phyloP scores from a whole-genome alignment of 2,113 vertebrate genomes.

The Addax nasomaculatus region DNA sequence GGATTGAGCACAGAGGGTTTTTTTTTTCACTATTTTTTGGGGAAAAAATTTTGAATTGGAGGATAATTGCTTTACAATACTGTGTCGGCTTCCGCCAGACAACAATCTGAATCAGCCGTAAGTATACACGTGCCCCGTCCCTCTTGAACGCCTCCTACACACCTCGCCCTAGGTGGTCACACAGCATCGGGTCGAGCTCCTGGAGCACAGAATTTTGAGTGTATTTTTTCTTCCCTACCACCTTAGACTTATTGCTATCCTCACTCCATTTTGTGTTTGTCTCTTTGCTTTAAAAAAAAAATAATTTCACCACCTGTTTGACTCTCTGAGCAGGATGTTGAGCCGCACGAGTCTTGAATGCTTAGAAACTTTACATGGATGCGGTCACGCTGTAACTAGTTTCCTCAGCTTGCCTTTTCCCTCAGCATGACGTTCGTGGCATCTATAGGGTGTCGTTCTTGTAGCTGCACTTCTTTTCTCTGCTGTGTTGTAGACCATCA shows the following conservation, averaged over 20 bases:
- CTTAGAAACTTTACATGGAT: rapidly evolving
- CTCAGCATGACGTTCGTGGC: rapidly evolving
- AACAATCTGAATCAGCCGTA: not conserved
- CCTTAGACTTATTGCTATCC: not conserved
- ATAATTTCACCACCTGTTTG: not conserved
- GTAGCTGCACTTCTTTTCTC: not conserved
- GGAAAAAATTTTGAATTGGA: not conserved
- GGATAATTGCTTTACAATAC: not conserved
- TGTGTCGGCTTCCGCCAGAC: not conserved
- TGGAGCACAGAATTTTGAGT: not conserved
- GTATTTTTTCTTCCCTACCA: not conserved
- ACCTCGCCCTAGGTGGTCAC: not conserved
- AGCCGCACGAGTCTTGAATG: not conserved
- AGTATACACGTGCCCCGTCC: rapidly evolving
- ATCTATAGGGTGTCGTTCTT: rapidly evolving
- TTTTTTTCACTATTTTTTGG: not conserved
- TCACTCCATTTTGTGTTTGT: not conserved
- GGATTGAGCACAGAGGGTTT: rapidly evolving
- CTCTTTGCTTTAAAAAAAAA: not conserved
- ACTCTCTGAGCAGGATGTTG: not conserved
- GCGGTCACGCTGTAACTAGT: rapidly evolving
- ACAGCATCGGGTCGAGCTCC: not conserved
- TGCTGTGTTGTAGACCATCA: rapidly evolving
- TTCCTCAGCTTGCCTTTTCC: not conserved
- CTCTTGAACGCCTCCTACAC: rapidly evolving